Percentiles rank a stretch among this genome's conserved stretches.
Conservation (phyloP, 2,888 invertebrate species). For the Macrosoma leucophasiata region DNA sequence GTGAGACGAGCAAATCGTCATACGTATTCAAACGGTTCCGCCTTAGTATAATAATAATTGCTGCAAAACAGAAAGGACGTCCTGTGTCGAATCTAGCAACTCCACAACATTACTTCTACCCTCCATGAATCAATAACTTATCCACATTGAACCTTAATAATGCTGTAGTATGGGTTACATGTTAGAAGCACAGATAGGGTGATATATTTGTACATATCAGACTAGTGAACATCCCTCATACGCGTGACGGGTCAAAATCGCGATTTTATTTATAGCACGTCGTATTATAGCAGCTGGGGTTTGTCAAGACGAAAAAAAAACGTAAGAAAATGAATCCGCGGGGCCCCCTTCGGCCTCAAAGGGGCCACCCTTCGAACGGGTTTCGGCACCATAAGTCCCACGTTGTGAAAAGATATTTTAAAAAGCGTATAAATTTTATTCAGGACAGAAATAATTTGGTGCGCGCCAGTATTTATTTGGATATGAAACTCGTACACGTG, state of each 20-base stretch:
- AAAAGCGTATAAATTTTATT: slow-evolving; percentile 74
- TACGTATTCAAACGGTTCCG: slow-evolving; percentile 55
- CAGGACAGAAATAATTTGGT: slow-evolving; percentile 70
- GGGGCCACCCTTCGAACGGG: slow-evolving; percentile 70
- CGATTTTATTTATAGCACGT: slow-evolving; percentile 74
- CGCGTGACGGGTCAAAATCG: slow-evolving; percentile 72
- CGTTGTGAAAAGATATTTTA: slow-evolving; percentile 72
- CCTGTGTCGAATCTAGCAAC: slow-evolving; percentile 62
- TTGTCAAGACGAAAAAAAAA: slow-evolving; percentile 69
- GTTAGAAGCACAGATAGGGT: no score
- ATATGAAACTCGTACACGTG: slow-evolving; percentile 55
- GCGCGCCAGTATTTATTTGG: slow-evolving; percentile 50
- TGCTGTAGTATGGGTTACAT: slow-evolving; percentile 16
- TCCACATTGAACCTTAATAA: slow-evolving; percentile 31
- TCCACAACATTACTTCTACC: slow-evolving; percentile 35
- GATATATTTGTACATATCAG: slow-evolving; percentile 32
- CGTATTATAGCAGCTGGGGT: slow-evolving; percentile 69
- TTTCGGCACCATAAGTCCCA: slow-evolving; percentile 69
- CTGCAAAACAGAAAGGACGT: slow-evolving; percentile 71
- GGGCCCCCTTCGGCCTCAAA: slow-evolving; percentile 48
- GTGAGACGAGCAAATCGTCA: slow-evolving; percentile 23
- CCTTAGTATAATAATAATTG: slow-evolving; percentile 65
- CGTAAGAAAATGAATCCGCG: slow-evolving; percentile 59
- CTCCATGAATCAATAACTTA: slow-evolving; percentile 19
- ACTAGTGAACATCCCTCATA: slow-evolving; percentile 57